Conservation (phyloP, 2,888 invertebrate genomes). For the Pedicia rivosa region DNA sequence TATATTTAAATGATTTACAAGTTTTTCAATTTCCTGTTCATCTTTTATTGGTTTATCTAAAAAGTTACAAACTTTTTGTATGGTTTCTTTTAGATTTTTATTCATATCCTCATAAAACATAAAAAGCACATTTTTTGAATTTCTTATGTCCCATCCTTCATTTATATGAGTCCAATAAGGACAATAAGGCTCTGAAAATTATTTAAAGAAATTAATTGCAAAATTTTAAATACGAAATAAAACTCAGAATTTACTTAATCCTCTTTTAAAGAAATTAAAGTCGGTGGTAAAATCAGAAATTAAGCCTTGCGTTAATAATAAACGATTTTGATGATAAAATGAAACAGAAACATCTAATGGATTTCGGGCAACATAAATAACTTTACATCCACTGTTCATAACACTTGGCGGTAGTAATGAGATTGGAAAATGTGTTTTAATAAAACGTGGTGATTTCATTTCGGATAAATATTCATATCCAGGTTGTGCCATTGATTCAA, state of each 20-base stretch:
- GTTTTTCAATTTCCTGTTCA: slow-evolving; percentile 38
- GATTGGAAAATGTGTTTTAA: slow-evolving; percentile 59
- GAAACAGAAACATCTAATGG: slow-evolving; percentile 77
- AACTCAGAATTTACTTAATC: slow-evolving; percentile 40
- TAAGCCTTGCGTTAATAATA: slow-evolving; percentile 53
- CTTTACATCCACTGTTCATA: slow-evolving; percentile 37
- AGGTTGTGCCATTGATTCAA: slow-evolving; percentile 41
- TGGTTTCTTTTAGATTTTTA: slow-evolving; percentile 39
- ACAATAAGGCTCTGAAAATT: slow-evolving; percentile 45
- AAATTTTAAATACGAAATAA: slow-evolving; percentile 1
- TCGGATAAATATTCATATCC: slow-evolving; percentile 38
- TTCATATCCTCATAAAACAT: slow-evolving; percentile 68
- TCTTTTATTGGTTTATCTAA: slow-evolving; percentile 39
- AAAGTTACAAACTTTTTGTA: slow-evolving; percentile 44
- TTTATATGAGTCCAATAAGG: slow-evolving; percentile 67
- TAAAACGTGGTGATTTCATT: slow-evolving; percentile 21
- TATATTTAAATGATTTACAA: slow-evolving; percentile 61
- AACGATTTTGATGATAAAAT: slow-evolving; percentile 59
- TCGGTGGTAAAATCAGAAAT: slow-evolving; percentile 47
- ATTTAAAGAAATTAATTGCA: slow-evolving; percentile 1
- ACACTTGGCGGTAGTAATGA: slow-evolving; percentile 50
- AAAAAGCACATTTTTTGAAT: slow-evolving; percentile 54
- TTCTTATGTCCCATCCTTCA: slow-evolving; percentile 52
- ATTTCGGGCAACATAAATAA: slow-evolving; percentile 68
- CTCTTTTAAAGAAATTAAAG: slow-evolving; percentile 51